phyloP scores from a whole-genome alignment of 1,140 invertebrate genomes.

The Pemphigus obesinymphae region DNA sequence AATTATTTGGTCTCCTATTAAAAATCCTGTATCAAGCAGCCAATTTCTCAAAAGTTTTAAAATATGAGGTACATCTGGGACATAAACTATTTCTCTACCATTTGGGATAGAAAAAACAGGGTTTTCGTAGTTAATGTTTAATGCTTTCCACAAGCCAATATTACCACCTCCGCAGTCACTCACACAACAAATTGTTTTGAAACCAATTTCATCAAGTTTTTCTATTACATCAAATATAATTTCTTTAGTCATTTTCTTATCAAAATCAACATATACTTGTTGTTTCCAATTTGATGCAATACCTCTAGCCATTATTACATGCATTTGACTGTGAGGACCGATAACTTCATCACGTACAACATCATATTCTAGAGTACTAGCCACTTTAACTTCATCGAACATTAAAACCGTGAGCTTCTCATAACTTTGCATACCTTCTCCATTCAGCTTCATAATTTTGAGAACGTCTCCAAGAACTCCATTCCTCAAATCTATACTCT shows the following conservation, averaged over 20 bases:
- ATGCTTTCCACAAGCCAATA: slow-evolving; percentile 48
- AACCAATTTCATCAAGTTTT: slow-evolving; percentile 47
- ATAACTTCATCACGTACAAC: slow-evolving; percentile 48
- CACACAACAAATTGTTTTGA: slow-evolving; percentile 48
- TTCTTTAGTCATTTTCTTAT: slow-evolving; percentile 48
- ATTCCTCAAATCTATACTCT: slow-evolving; percentile 19
- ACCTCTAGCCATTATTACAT: slow-evolving; percentile 49
- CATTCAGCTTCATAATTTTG: slow-evolving; percentile 39
- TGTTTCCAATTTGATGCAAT: slow-evolving; percentile 51
- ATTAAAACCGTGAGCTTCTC: slow-evolving; percentile 47
- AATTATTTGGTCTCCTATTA: slow-evolving; percentile 41
- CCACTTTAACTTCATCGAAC: slow-evolving; percentile 49
- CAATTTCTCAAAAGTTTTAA: slow-evolving; percentile 48
- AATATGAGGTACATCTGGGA: slow-evolving; percentile 47
- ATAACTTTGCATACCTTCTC: slow-evolving; percentile 24
- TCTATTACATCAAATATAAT: slow-evolving; percentile 47
- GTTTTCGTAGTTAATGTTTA: slow-evolving; percentile 45
- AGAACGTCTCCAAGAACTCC: slow-evolving; percentile 42
- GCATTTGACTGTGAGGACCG: slow-evolving; percentile 49
- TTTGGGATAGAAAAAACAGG: slow-evolving; percentile 45
- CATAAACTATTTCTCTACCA: slow-evolving; percentile 44
- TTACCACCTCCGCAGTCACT: slow-evolving; percentile 49
- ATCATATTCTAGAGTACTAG: slow-evolving; percentile 49
- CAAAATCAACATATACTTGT: slow-evolving; percentile 49
- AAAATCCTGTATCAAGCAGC: slow-evolving; percentile 47